A percentile compares a stretch with the other conserved stretches of the same genome.
Conservation (phyloP, 2,888 invertebrate genomes). For the Fabriciana adippe region DNA sequence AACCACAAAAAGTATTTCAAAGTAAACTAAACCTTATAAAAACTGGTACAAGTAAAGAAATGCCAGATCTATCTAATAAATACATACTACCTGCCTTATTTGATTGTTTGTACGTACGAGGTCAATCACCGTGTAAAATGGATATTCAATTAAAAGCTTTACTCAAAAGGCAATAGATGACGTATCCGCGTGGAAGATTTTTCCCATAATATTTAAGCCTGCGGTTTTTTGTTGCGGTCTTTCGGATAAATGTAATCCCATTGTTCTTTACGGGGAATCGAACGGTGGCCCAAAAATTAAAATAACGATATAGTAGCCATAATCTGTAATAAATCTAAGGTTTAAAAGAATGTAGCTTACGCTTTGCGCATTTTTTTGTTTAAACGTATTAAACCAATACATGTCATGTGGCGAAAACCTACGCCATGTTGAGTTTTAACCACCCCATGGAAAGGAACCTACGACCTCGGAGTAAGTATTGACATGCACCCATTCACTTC, state of each 20-base stretch:
- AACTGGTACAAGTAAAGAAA: background rate
- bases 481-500: no score
- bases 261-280: conserved; percentile 21
- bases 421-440: no score
- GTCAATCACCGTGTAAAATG: conserved; percentile 33
- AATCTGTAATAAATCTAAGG: no score
- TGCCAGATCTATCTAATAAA: background rate
- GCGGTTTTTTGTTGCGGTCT: conserved; percentile 20
- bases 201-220: conserved; percentile 9
- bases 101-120: conserved; percentile 13
- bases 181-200: conserved; percentile 13
- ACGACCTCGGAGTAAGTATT: no score
- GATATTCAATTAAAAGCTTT: conserved; percentile 30
- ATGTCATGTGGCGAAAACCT: no score
- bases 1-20: background rate
- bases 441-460: no score
- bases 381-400: no score
- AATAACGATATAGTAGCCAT: background rate
- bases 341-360: no score
- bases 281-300: conserved; percentile 1
- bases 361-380: no score
- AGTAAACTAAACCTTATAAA: conserved; percentile 8
- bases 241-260: conserved; percentile 18
- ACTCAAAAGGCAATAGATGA: conserved; percentile 26
- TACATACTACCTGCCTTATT: conserved; percentile 12